Evolutionary conservation across 2,113 vertebrate species (phyloP), one percentile per base, ranked within the genome.

Genomic region (Sinocyclocheilus anshuiensis): DNA sequence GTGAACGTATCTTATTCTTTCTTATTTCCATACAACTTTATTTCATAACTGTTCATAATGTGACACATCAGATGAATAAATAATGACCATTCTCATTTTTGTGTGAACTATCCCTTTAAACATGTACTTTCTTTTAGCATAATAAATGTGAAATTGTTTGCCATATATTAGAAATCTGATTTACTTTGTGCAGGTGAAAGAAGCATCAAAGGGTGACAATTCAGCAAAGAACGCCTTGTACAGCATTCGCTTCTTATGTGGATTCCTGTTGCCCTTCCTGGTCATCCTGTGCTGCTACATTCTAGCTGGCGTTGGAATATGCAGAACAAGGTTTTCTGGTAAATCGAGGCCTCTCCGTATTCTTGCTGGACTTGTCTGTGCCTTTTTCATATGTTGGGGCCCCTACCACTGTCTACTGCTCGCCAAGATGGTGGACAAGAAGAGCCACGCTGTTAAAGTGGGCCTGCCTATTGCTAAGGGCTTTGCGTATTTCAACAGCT

Each of bases 361-460:
- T 55, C 71, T 95, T 0, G 90, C 90, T 0, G 65, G 87, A 0
- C 48, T 96, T 4, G 94, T 95, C 6, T 72, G 88, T 0, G 93
- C 95, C 0, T 96, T 96, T 89, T 95, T 95, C 89, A 15, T 95
- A 29, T 96, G 95, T 87, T 96, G 95, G 95, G 94, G 90, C 0
- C 95, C 95, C 2, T 96, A 95, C 88, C 95, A 96, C 90, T 92
- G 88, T 86, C 89, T 96, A 72, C 91, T 93, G 29, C 88, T 96
- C 22, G 90, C 85, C 61, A 94, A 95, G 78, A 93, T 94, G 94
- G 89, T 93, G 82, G 42, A 93, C 13, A 91, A 71, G 4, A 90
- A 95, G 42, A 91, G 85, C 36, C 1, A 1, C 0, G 90, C 84
- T 16, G 83, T 95, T 85, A 93, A 92, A 59, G 24, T 93, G 0